phyloP scores from a whole-genome alignment of 2,797 vertebrate species.

The Lepilemur septentrionalis region DNA sequence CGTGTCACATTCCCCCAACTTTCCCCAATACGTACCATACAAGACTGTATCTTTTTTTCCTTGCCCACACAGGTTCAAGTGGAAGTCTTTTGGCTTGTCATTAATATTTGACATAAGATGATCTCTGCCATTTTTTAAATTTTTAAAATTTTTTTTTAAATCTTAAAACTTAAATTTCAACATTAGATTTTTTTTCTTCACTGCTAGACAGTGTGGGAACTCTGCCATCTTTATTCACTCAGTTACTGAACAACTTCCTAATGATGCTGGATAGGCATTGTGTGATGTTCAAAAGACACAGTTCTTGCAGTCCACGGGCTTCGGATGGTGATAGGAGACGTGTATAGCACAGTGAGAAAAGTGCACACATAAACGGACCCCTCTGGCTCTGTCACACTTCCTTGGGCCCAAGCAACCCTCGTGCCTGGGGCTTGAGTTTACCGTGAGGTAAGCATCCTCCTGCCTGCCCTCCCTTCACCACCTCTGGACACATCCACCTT shows the following conservation, averaged over 20 bases:
- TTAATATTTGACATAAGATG: neutral
- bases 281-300: neutral
- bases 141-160: too few relatives aligned
- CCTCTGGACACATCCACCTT: neutral
- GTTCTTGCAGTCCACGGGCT: neutral
- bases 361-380: neutral
- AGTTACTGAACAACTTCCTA: neutral
- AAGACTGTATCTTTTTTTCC: neutral
- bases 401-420: accelerated
- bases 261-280: too few relatives aligned
- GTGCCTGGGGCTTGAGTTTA: neutral
- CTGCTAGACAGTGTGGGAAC: too few relatives aligned
- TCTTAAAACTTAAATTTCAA: too few relatives aligned
- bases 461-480: neutral
- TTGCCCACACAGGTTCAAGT: neutral
- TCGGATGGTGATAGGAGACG: neutral
- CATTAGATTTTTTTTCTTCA: too few relatives aligned
- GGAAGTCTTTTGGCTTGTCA: neutral
- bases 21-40: neutral
- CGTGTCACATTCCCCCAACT: neutral
- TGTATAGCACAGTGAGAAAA: accelerated
- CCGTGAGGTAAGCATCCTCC: neutral
- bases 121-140: neutral
- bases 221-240: neutral
- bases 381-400: neutral